Conservation (phyloP, 2,888 invertebrate genomes). For the Creontiades dilutus region DNA sequence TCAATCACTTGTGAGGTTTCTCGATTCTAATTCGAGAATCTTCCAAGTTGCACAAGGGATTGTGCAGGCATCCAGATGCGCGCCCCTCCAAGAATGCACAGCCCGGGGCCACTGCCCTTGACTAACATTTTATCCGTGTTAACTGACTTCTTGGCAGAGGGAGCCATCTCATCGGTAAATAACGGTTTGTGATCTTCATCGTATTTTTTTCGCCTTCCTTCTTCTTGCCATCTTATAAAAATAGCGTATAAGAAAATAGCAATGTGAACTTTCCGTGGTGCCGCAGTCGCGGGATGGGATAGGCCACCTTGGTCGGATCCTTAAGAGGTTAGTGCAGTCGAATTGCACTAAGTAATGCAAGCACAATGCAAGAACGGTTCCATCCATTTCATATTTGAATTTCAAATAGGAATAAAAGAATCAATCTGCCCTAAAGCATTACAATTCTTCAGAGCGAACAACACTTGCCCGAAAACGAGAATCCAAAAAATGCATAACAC, state of each 20-base stretch:
- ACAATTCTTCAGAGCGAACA: too few species aligned
- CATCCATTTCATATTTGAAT: too few species aligned
- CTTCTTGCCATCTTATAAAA: slow-evolving; percentile 17
- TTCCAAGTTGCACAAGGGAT: slow-evolving; percentile 45
- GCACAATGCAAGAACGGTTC: too few species aligned
- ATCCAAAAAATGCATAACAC: too few species aligned
- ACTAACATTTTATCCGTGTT: slow-evolving; percentile 50
- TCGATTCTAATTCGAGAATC: slow-evolving; percentile 38
- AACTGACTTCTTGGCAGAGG: slow-evolving; percentile 38
- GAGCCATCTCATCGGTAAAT: slow-evolving; percentile 30
- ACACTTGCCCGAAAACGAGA: too few species aligned
- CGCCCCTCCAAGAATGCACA: slow-evolving; percentile 41
- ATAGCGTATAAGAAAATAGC: slow-evolving; percentile 37
- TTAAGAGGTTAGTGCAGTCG: background rate
- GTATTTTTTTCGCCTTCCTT: slow-evolving; percentile 7
- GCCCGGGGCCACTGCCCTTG: slow-evolving; percentile 41
- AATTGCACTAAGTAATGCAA: too few species aligned
- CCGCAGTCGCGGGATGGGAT: background rate
- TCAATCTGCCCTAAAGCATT: too few species aligned
- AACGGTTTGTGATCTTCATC: slow-evolving; percentile 43
- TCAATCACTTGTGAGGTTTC: slow-evolving; percentile 37
- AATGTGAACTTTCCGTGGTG: slow-evolving; percentile 38
- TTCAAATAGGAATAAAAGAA: too few species aligned
- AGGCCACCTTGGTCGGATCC: background rate
- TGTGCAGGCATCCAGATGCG: slow-evolving; percentile 41